These are phyloP conservation scores for Pachypanchax playfairii DNA, from an alignment of 2,113 vertebrate species.

Conservation along the genomic window DNA sequence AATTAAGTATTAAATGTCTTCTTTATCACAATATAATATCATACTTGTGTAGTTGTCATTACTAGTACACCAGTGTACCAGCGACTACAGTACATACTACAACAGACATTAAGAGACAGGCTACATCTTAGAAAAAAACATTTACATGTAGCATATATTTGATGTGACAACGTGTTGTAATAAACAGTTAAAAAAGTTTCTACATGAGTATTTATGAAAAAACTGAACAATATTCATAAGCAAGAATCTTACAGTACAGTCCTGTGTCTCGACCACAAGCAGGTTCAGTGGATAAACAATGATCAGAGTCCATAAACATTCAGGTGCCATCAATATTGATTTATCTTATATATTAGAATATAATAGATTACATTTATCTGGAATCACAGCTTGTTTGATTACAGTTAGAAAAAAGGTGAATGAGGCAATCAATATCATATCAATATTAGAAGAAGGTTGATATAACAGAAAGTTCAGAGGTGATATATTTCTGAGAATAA, in stretches of 20 bases:
- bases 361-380: constrained; percentile 22
- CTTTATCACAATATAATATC: constrained; percentile 26
- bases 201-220: constrained; percentile 31
- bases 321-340: constrained; percentile 56
- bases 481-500: constrained; percentile 57
- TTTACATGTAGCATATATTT: constrained; percentile 39
- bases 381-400: constrained; percentile 55
- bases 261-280: constrained; percentile 39
- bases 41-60: constrained; percentile 32
- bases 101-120: constrained; percentile 10
- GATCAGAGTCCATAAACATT: constrained; percentile 49
- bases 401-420: constrained; percentile 33
- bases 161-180: constrained; percentile 47
- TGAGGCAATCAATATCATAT: constrained; percentile 22
- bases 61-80: constrained; percentile 63
- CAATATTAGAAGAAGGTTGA: constrained; percentile 25
- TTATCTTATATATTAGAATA: constrained; percentile 26
- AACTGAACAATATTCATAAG: constrained; percentile 13
- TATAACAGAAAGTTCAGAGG: constrained; percentile 22
- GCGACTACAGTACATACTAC: constrained; percentile 25
- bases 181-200: constrained; percentile 30
- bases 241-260: constrained; percentile 50
- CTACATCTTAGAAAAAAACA: constrained; percentile 23
- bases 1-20: constrained; percentile 36
- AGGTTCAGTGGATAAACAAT: constrained; percentile 49